Evolutionary conservation across 92 coral and sea anemone genomes (phyloP).

Genomic region (Palythoa grandiflora): DNA sequence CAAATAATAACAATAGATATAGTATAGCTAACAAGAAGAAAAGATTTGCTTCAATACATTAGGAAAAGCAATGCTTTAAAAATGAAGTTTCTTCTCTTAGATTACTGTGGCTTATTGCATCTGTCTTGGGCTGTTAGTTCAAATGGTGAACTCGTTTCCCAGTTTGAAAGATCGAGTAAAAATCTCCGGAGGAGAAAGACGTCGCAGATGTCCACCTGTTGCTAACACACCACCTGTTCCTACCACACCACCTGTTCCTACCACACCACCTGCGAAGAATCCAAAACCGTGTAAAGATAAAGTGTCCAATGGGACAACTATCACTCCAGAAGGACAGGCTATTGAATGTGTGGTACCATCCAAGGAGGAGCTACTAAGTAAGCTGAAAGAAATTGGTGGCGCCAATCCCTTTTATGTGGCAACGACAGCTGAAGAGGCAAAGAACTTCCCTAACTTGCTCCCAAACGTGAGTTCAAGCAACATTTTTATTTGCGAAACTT

Average conservation of each 20-base stretch:
- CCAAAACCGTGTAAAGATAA: slow-evolving; percentile 1
- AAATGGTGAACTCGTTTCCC: neutral
- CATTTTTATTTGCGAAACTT: neutral
- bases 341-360: slow-evolving; percentile 11
- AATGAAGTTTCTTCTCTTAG: neutral
- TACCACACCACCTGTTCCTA: neutral
- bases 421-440: slow-evolving; percentile 14
- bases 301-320: neutral
- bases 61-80: too few species aligned
- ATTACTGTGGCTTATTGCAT: neutral
- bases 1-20: too few species aligned
- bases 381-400: slow-evolving; percentile 33
- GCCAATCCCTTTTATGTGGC: slow-evolving; percentile 34
- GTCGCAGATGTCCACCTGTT: neutral
- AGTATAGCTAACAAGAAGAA: too few species aligned
- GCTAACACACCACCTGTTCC: neutral
- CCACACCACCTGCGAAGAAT: neutral
- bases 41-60: too few species aligned
- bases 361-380: slow-evolving; percentile 7
- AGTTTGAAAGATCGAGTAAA: neutral
- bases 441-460: slow-evolving; percentile 11
- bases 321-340: neutral
- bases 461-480: slow-evolving; percentile 11
- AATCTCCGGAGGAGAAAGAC: neutral
- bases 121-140: neutral